Percentiles rank a stretch among this genome's conserved stretches.
Conservation (phyloP, 2,113 vertebrate species). For the Piaya cayana region DNA sequence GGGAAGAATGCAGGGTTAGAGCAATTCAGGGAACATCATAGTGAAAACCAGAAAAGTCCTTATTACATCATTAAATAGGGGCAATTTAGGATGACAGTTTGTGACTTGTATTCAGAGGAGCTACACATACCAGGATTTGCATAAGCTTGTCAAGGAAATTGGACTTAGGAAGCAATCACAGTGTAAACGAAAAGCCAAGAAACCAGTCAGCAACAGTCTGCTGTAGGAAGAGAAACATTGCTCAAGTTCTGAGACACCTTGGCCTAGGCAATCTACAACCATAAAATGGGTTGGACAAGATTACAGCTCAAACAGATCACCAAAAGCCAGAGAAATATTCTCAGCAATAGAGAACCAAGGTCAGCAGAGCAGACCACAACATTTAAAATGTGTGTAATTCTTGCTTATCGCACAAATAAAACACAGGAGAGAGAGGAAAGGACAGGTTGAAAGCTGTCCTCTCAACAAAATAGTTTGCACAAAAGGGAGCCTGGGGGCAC, state of each 20-base stretch:
- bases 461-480: background rate
- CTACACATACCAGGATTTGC: background rate
- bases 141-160: background rate
- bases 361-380: background rate
- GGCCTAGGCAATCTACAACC: background rate
- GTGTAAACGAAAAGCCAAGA: background rate
- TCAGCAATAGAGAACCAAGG: background rate
- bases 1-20: background rate
- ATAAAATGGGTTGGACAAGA: background rate
- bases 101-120: background rate
- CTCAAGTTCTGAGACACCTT: background rate
- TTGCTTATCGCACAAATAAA: background rate
- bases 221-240: background rate
- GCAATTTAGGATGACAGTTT: background rate
- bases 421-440: rapidly evolving
- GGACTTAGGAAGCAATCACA: background rate
- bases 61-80: background rate
- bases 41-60: background rate
- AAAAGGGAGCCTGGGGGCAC: background rate
- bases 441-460: background rate
- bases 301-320: background rate
- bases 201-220: background rate
- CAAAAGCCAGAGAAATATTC: background rate
- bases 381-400: background rate
- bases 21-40: background rate